phyloP scores from a whole-genome alignment of 92 coral and sea anemone genomes.

The Zoanthus sociatus region DNA sequence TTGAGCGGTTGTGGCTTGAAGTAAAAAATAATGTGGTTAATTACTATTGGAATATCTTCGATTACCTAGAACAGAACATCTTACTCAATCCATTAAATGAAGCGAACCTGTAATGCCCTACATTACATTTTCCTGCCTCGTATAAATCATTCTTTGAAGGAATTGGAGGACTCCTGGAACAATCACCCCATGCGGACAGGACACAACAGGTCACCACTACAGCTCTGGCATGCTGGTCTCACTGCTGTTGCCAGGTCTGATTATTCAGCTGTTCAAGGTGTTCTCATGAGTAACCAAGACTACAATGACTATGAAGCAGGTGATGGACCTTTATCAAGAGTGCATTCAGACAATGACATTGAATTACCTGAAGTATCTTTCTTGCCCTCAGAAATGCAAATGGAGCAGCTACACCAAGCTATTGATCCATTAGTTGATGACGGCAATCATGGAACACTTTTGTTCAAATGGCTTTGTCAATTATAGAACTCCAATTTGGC shows the following conservation, averaged over 20 bases:
- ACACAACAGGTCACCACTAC: constrained; percentile 57
- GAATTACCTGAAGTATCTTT: constrained; percentile 59
- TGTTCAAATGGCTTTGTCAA: constrained; percentile 34
- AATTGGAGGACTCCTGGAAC: constrained; percentile 61
- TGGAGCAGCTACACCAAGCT: constrained; percentile 40
- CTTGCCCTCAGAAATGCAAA: constrained; percentile 43
- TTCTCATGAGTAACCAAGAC: constrained; percentile 31
- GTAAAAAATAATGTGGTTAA: constrained; percentile 53
- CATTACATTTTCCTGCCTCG: constrained; percentile 62
- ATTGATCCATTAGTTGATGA: constrained; percentile 57
- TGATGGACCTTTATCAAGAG: constrained; percentile 56
- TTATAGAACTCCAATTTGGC: neutral
- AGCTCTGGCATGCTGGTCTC: constrained; percentile 65
- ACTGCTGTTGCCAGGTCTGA: constrained; percentile 50
- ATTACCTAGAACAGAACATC: constrained; percentile 52
- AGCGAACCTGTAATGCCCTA: constrained; percentile 33
- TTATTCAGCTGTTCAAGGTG: constrained; percentile 53
- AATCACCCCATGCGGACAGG: constrained; percentile 55
- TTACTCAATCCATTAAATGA: constrained; percentile 62
- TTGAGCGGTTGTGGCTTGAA: constrained; percentile 61
- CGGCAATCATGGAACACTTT: constrained; percentile 59
- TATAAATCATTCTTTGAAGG: constrained; percentile 49
- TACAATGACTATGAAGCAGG: constrained; percentile 54
- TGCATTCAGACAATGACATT: constrained; percentile 54
- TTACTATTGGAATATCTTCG: constrained; percentile 50